phyloP scores from a whole-genome alignment of 35 echinoderm and acorn worm species.

The Diadema setosum region DNA sequence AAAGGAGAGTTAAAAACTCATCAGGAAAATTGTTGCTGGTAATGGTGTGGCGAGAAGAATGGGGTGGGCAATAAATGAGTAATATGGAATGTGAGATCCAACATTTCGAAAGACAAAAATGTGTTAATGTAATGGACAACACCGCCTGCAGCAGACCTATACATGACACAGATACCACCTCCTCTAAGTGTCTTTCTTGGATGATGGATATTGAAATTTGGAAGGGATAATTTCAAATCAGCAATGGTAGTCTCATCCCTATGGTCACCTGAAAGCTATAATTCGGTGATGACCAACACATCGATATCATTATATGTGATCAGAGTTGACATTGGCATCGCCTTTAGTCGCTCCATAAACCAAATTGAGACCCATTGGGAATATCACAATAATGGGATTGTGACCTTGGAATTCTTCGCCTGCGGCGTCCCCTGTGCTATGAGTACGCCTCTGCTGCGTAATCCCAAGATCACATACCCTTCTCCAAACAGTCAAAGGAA shows the following conservation, averaged over 20 bases:
- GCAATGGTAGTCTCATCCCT: slow-evolving; percentile 25
- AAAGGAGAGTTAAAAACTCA: neutral
- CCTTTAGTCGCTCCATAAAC: slow-evolving; percentile 1
- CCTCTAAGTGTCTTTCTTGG: neutral
- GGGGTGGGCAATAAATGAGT: slow-evolving; percentile 2
- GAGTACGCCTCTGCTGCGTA: too few species aligned
- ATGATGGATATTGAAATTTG: slow-evolving; percentile 7
- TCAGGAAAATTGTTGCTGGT: neutral
- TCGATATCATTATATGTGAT: slow-evolving; percentile 26
- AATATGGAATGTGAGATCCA: slow-evolving; percentile 19
- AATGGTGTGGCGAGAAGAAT: slow-evolving; percentile 4
- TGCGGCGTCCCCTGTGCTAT: too few species aligned
- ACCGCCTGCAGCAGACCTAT: neutral
- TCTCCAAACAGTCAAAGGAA: neutral
- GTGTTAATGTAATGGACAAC: neutral
- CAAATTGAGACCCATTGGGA: neutral
- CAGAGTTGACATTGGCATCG: neutral
- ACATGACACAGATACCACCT: slow-evolving; percentile 25
- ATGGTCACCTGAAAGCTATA: slow-evolving; percentile 21
- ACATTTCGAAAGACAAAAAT: slow-evolving; percentile 3
- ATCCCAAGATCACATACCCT: neutral
- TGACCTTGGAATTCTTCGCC: neutral
- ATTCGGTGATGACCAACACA: slow-evolving; percentile 30
- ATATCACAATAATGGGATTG: neutral
- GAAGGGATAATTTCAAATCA: slow-evolving; percentile 41